Conservation (phyloP, 2,888 invertebrate species). For the Brachyopa scutellaris region DNA sequence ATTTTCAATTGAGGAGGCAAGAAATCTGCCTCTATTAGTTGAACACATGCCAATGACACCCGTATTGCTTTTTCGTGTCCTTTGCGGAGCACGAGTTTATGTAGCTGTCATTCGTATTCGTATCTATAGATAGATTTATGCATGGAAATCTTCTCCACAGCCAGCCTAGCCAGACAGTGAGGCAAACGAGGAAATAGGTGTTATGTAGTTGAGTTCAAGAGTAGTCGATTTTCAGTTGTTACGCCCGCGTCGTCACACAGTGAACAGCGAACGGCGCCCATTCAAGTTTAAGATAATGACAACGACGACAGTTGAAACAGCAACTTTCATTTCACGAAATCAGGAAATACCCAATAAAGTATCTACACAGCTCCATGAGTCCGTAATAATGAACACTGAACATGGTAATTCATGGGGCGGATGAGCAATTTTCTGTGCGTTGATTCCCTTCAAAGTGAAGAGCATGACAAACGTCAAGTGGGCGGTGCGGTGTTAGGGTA, state of each 20-base stretch:
- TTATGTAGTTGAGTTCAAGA: conserved; percentile 9
- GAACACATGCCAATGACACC: conserved; percentile 48
- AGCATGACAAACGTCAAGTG: not conserved
- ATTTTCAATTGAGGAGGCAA: conserved; percentile 36
- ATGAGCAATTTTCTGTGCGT: conserved; percentile 55
- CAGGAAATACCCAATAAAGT: conserved; percentile 67
- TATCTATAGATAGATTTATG: conserved; percentile 6
- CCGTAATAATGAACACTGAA: conserved; percentile 44
- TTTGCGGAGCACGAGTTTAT: not conserved
- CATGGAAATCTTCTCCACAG: conserved; percentile 39
- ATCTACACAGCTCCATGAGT: conserved; percentile 31
- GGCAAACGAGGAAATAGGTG: conserved; percentile 38
- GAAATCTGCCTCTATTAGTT: conserved; percentile 33
- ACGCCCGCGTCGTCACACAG: not conserved
- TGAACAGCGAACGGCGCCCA: conserved; percentile 12
- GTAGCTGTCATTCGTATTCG: not conserved
- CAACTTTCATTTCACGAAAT: conserved; percentile 47
- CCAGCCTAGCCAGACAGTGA: conserved; percentile 28
- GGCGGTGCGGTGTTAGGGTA: not conserved
- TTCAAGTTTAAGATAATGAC: conserved; percentile 23
- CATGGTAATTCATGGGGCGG: conserved; percentile 53
- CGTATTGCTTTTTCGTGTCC: not conserved
- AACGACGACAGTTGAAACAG: conserved; percentile 18
- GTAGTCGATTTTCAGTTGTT: conserved; percentile 25
- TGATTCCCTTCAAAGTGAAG: not conserved